phyloP scores from a whole-genome alignment of 1,140 invertebrate genomes.

The Odontomachus brunneus region DNA sequence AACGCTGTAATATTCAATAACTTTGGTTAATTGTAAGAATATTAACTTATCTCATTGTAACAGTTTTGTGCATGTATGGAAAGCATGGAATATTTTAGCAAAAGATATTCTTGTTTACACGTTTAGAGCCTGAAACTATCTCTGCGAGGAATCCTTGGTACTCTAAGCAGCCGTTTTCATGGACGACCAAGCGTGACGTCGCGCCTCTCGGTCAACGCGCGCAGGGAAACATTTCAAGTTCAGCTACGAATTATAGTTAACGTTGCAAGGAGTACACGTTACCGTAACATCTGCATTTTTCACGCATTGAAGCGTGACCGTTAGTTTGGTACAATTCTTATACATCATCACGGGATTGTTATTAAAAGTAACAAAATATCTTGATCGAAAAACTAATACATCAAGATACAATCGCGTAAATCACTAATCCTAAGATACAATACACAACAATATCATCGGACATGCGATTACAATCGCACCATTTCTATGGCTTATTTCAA shows the following conservation, averaged over 20 bases:
- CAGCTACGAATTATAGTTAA: constrained; percentile 48
- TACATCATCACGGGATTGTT: not conserved
- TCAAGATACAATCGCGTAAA: too few species aligned
- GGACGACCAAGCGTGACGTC: constrained; percentile 24
- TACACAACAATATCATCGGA: too few species aligned
- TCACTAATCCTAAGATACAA: too few species aligned
- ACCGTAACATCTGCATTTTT: constrained; percentile 39
- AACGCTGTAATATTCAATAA: too few species aligned
- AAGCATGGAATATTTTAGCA: not conserved
- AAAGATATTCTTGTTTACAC: not conserved
- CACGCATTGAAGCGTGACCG: constrained; percentile 12
- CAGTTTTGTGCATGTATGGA: too few species aligned
- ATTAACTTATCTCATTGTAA: too few species aligned
- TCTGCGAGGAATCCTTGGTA: not conserved
- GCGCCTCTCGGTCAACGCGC: not conserved
- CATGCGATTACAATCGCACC: too few species aligned
- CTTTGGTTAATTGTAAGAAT: too few species aligned
- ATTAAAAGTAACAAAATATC: constrained; percentile 6
- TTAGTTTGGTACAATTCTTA: constrained; percentile 3
- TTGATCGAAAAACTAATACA: not conserved
- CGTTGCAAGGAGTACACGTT: constrained; percentile 49
- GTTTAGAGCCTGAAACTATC: constrained; percentile 11
- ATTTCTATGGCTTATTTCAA: too few species aligned
- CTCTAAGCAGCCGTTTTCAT: constrained; percentile 31
- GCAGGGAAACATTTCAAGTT: constrained; percentile 31